Evolutionary conservation across 2,797 vertebrate species (phyloP).

Genomic region (Aeoliscus strigatus): DNA sequence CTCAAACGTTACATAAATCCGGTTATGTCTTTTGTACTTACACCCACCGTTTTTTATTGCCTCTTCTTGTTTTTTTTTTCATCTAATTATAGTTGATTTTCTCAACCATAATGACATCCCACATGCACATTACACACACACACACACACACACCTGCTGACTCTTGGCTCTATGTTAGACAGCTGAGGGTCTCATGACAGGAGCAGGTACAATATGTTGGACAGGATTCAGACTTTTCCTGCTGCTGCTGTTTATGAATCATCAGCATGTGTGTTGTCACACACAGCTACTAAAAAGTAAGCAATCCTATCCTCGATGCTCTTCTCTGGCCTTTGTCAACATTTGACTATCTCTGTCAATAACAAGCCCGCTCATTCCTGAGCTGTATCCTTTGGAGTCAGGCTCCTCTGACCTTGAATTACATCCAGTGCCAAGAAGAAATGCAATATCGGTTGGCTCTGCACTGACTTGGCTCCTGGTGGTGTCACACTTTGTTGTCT

Average conservation of each 20-base stretch:
- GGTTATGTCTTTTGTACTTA: no score
- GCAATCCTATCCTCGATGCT: no score
- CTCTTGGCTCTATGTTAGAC: conserved; percentile 46
- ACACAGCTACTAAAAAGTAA: no score
- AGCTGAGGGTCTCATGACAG: conserved; percentile 65
- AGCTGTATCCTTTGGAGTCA: conserved; percentile 46
- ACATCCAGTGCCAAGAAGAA: conserved; percentile 54
- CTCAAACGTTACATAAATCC: no score
- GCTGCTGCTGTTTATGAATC: conserved; percentile 55
- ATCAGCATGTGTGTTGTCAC: conserved; percentile 28
- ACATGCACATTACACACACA: conserved; percentile 8
- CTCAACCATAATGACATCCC: conserved; percentile 31
- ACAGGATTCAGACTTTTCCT: conserved; percentile 59
- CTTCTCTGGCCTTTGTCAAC: no score
- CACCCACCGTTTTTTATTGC: background rate
- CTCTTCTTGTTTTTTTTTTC: background rate
- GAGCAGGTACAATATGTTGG: conserved; percentile 68
- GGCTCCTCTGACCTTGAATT: conserved; percentile 47
- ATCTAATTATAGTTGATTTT: conserved; percentile 11
- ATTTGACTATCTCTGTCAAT: conserved; percentile 17
- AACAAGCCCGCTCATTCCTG: conserved; percentile 36
- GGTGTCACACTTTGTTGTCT: conserved; percentile 24
- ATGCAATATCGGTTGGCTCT: conserved; percentile 52
- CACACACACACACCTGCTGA: conserved; percentile 36
- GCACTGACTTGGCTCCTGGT: conserved; percentile 29